These are phyloP conservation scores for Herpetotheres cachinnans DNA, from an alignment of 2,113 vertebrate species.

Conservation along the genomic window DNA sequence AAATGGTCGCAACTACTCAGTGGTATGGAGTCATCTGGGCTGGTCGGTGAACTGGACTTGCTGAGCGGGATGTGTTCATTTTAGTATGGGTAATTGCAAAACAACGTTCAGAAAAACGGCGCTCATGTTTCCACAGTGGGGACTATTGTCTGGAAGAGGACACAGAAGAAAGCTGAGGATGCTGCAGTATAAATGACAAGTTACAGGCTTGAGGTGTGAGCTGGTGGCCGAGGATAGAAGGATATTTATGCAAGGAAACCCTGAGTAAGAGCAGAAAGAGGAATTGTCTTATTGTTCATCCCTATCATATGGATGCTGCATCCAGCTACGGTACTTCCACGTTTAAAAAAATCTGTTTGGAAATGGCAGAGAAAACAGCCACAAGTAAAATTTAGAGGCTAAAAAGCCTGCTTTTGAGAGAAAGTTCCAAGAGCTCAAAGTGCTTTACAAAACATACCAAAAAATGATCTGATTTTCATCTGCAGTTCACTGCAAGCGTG, in stretches of 20 bases:
- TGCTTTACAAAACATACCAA: neutral
- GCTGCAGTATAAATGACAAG: neutral
- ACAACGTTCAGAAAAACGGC: neutral
- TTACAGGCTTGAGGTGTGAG: neutral
- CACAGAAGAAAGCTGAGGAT: neutral
- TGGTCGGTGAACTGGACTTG: neutral
- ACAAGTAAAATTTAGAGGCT: neutral
- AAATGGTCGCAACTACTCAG: neutral
- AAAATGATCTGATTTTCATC: neutral
- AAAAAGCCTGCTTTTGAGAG: neutral
- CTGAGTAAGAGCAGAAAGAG: neutral
- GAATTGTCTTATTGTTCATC: neutral
- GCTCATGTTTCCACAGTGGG: accelerated
- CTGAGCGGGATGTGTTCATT: neutral
- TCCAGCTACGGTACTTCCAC: neutral
- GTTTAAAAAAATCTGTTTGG: neutral
- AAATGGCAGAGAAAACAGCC: neutral
- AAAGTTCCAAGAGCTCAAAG: neutral
- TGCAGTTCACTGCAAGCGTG: neutral
- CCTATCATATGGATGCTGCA: neutral
- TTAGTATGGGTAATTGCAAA: neutral
- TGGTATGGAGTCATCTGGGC: neutral
- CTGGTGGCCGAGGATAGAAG: neutral
- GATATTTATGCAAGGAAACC: neutral
- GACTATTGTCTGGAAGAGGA: neutral